Base-by-base conservation (phyloP, 2,888 invertebrate species). In the Luperina testacea region DNA sequence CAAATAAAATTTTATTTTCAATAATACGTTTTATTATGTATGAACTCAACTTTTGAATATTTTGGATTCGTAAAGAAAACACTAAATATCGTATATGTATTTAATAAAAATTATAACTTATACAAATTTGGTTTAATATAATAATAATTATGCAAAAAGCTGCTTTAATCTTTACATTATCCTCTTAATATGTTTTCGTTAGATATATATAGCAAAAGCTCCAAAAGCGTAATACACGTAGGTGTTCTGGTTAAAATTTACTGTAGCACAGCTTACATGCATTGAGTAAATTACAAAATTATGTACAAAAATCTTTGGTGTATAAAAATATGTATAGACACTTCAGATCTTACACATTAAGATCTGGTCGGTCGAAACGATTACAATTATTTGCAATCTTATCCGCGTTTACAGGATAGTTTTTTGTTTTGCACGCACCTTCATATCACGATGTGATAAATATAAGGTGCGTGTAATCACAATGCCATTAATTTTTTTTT, bases 311-410 rank as follows among this genome's bases (percentile, higher is more conserved):
- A 92, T 94, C 93, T 94, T 95, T 96, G 95, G 93, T 95, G 94
- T 95, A 95, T 93, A 95, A 95, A 95, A 95, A 94, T 95, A 95
- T 94, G 92, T 94, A 94, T 94, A 94, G 95, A 95, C 95, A 93
- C 94, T 95, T 97, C 97, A 97, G 95, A 96, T 93, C 97, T 96
- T 93, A 82, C 84, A 90, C 82, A 90, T 85, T 83, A 93, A 96
- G 96, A 96, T 95, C 97, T 96, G 97, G 97, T 97, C 97, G 97
- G 95, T 97, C 97, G 97, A 95, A 96, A 95, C 95, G 96, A 96
- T 96, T 95, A 92, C 95, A 94, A 84, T 92, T 92, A 91, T 90
- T 90, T 93, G 94, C 94, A 96, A 96, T 95, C 96, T 95, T 95
- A 83, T 93, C 92, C 92, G 94, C 93, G 94, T 95, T 95, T 97